Percentiles rank a stretch among this genome's conserved stretches.
phyloP scores from a whole-genome alignment of 1,140 invertebrate species.

The Parapsyche elsis region DNA sequence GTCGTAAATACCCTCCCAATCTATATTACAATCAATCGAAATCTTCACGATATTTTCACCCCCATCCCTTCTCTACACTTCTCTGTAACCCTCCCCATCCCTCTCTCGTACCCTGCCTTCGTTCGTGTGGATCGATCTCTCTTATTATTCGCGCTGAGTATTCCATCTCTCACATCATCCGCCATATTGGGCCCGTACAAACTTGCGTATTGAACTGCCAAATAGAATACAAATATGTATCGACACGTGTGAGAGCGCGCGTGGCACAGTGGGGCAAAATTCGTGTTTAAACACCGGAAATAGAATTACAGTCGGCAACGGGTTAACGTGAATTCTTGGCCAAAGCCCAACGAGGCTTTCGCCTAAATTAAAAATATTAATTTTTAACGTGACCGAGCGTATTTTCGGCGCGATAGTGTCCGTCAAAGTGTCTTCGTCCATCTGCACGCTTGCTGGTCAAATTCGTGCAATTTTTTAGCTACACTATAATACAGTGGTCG shows the following conservation, averaged over 20 bases:
- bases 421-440: no score
- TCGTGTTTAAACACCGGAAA: no score
- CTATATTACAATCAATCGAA: conserved; percentile 24
- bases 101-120: not conserved
- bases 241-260: not conserved
- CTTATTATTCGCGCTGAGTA: conserved; percentile 24
- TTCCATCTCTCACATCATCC: conserved; percentile 34
- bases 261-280: not conserved
- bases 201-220: conserved; percentile 39
- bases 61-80: not conserved
- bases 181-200: conserved; percentile 30
- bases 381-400: no score
- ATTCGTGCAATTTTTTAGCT: no score
- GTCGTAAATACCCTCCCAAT: not conserved
- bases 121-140: not conserved
- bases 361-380: no score
- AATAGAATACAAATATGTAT: conserved; percentile 38
- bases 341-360: no score
- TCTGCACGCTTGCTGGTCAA: no score
- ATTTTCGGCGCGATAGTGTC: no score
- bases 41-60: not conserved
- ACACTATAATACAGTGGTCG: no score
- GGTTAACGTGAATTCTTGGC: no score
- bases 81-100: no score
- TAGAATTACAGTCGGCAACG: no score